phyloP scores from a whole-genome alignment of 2,797 vertebrate genomes.

The Phalloptychus januarius region DNA sequence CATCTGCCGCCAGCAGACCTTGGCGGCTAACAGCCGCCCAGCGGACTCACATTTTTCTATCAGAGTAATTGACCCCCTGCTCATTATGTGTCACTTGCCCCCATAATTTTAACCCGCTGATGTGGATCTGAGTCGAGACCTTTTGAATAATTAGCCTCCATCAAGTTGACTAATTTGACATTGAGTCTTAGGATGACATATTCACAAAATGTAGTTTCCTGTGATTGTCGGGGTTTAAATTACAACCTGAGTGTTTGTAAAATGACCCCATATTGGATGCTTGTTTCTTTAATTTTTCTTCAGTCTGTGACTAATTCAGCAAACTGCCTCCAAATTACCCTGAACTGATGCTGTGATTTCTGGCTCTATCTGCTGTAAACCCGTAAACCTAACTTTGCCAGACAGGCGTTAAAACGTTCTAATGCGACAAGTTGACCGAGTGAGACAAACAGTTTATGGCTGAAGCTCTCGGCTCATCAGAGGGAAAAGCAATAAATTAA shows the following conservation, averaged over 20 bases:
- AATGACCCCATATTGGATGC: not conserved
- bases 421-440: not conserved
- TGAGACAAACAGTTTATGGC: not conserved
- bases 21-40: not conserved
- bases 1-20: not conserved
- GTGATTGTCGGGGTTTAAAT: not conserved
- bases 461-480: not conserved
- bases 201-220: not conserved
- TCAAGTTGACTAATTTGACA: not conserved
- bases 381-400: not conserved
- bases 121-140: constrained; percentile 2
- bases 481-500: not conserved
- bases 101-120: not conserved
- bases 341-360: not conserved
- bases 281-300: not conserved
- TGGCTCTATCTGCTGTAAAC: not conserved
- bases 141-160: not conserved
- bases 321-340: not conserved
- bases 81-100: not conserved
- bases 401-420: not conserved
- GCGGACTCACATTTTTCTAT: not conserved
- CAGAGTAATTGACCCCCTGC: not conserved
- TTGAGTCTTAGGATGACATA: not conserved
- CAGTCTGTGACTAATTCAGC: not conserved
- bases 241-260: not conserved